A percentile compares a stretch with the other conserved stretches of the same genome.
Conservation (phyloP, 2,797 vertebrate species). For the Cirrhinus molitorella region DNA sequence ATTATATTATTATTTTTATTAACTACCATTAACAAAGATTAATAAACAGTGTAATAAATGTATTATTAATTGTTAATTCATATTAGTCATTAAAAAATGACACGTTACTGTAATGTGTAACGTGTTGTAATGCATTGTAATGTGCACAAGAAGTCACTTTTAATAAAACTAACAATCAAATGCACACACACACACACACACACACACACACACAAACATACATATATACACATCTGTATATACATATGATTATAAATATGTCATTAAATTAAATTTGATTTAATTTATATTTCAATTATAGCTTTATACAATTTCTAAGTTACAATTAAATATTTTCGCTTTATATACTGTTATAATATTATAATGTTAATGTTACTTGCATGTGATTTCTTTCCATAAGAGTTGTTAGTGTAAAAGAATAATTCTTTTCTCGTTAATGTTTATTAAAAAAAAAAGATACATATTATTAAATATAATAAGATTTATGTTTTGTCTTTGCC, state of each 20-base stretch:
- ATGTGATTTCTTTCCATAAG: background rate
- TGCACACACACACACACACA: background rate
- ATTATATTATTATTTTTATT: too few species aligned
- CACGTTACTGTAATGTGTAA: too few species aligned
- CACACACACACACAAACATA: background rate
- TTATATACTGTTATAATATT: too few species aligned
- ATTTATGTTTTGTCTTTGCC: background rate
- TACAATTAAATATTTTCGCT: background rate
- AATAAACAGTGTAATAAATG: too few species aligned
- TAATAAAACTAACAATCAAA: too few species aligned
- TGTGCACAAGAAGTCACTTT: too few species aligned
- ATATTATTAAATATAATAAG: background rate
- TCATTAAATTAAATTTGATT: background rate
- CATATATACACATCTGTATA: too few species aligned
- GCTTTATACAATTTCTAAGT: background rate
- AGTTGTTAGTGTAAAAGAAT: background rate
- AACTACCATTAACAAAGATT: too few species aligned
- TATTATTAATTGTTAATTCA: too few species aligned
- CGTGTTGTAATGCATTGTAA: too few species aligned
- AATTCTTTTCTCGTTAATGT: background rate
- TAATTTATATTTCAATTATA: background rate
- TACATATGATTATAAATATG: background rate
- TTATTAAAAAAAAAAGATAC: background rate
- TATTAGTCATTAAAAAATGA: too few species aligned
- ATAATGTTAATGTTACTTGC: too few species aligned